Percentiles rank a stretch among this genome's conserved stretches.
phyloP scores from a whole-genome alignment of 2,113 vertebrate genomes.

The Hypomesus transpacificus region DNA sequence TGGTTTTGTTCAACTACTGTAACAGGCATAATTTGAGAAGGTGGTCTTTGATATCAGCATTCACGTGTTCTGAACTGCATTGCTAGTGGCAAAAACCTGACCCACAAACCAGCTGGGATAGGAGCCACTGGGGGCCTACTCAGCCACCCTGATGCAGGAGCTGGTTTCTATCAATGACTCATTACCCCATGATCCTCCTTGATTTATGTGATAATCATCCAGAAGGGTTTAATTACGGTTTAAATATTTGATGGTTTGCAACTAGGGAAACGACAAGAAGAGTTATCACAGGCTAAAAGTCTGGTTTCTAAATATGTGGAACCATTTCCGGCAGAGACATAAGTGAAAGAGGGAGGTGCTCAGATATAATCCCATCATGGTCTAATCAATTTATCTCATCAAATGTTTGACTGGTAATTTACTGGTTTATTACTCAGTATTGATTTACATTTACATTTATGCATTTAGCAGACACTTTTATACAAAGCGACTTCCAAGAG shows the following conservation, averaged over 20 bases:
- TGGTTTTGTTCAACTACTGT: slow-evolving; percentile 10
- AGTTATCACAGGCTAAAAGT: slow-evolving; percentile 50
- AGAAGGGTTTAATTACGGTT: slow-evolving; percentile 72
- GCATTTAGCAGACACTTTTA: too few species aligned
- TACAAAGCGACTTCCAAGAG: too few species aligned
- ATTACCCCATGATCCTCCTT: slow-evolving; percentile 52
- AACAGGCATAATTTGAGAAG: slow-evolving; percentile 1
- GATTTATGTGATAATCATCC: slow-evolving; percentile 69
- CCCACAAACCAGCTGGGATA: slow-evolving; percentile 9
- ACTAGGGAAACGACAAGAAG: slow-evolving; percentile 47
- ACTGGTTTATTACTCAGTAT: slow-evolving; percentile 7
- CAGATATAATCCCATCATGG: not conserved
- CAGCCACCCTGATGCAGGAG: not conserved
- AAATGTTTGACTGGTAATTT: not conserved
- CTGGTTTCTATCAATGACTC: slow-evolving; percentile 20
- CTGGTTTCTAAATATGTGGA: slow-evolving; percentile 52
- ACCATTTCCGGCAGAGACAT: slow-evolving; percentile 67
- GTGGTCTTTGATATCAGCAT: not conserved
- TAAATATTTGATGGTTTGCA: slow-evolving; percentile 78
- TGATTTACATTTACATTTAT: too few species aligned
- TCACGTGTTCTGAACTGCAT: not conserved
- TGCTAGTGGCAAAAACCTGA: not conserved
- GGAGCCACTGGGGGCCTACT: not conserved
- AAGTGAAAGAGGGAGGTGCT: slow-evolving; percentile 3
- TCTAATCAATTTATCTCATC: not conserved